A percentile compares a stretch with the other conserved stretches of the same genome.
These are phyloP conservation scores for Ypsolopha scabrella DNA, from an alignment of 2,888 invertebrate genomes.

Conservation along the genomic window DNA sequence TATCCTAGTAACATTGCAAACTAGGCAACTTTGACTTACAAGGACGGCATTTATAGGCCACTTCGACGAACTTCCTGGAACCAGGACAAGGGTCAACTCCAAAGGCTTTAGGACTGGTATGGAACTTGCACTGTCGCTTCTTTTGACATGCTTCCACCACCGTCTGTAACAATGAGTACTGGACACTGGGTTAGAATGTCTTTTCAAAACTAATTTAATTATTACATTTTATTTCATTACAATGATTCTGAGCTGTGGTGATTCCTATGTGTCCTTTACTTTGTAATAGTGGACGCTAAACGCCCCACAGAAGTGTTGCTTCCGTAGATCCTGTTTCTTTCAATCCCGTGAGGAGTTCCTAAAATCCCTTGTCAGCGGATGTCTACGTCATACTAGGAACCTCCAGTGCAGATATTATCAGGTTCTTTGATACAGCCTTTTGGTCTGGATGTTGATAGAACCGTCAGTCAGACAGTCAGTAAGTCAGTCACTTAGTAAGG, in stretches of 20 bases:
- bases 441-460: no score
- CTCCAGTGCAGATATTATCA: no score
- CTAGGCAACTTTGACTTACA: conserved; percentile 75
- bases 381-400: no score
- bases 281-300: background rate
- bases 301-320: no score
- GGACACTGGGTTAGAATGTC: conserved; percentile 54
- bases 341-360: no score
- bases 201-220: background rate
- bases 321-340: no score
- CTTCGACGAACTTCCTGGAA: conserved; percentile 92
- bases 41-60: conserved; percentile 96
- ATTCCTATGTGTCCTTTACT: background rate
- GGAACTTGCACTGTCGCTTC: conserved; percentile 91
- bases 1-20: no score
- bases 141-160: conserved; percentile 95
- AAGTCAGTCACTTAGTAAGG: no score
- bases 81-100: conserved; percentile 94
- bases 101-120: conserved; percentile 89
- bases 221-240: background rate
- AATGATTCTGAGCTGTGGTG: background rate
- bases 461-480: no score
- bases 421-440: no score
- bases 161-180: conserved; percentile 94
- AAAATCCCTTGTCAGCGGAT: no score